phyloP scores from a whole-genome alignment of 92 coral and sea anemone species.

The Phenganax subtilis region DNA sequence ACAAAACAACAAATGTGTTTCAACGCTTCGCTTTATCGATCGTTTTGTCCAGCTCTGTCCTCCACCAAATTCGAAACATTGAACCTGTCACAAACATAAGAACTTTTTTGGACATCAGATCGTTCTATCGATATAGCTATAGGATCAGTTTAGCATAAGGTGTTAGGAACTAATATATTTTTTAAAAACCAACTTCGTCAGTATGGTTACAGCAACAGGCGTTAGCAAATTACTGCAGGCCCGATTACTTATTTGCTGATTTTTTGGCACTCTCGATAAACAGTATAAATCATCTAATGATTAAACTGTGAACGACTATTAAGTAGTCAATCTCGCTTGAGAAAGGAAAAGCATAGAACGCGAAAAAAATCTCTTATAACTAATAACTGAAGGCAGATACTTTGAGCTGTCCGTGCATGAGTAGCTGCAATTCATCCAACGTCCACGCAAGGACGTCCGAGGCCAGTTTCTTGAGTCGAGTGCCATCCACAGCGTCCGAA shows the following conservation, averaged over 20 bases:
- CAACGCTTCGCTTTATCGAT: conserved; percentile 55
- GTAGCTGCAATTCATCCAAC: conserved; percentile 72
- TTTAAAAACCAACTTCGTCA: too few species aligned
- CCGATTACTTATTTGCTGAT: too few species aligned
- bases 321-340: too few species aligned
- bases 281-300: too few species aligned
- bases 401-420: conserved; percentile 91
- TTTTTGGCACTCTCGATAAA: too few species aligned
- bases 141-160: not conserved
- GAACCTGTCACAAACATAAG: conserved; percentile 49
- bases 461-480: conserved; percentile 96
- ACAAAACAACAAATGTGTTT: conserved; percentile 76
- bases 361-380: too few species aligned
- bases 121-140: not conserved
- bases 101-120: not conserved
- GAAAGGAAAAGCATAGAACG: too few species aligned
- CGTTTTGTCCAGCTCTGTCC: conserved; percentile 81
- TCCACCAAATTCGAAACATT: conserved; percentile 63
- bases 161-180: not conserved
- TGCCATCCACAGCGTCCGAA: conserved; percentile 73
- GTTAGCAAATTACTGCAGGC: too few species aligned
- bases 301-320: too few species aligned
- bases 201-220: too few species aligned
- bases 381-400: conserved; percentile 31
- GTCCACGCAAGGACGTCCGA: conserved; percentile 86